Evolutionary conservation across 2,797 vertebrate species (phyloP), one percentile per base, ranked within the genome.

Genomic region (Falco columbarius): DNA sequence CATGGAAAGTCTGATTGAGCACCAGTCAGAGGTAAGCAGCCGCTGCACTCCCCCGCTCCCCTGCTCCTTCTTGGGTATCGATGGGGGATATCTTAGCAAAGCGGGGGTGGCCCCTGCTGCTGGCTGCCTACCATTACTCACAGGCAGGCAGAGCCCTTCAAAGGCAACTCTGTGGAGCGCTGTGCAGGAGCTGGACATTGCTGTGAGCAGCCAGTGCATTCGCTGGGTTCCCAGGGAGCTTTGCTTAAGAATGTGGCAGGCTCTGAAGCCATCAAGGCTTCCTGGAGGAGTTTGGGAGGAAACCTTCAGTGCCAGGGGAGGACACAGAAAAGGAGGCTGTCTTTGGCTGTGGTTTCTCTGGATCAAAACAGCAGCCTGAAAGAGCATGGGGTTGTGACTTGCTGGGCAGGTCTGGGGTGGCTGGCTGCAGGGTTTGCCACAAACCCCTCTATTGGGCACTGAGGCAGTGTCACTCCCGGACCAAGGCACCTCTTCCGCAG

Each of bases 1-100:
- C 65, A 99, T 99, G 99, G 99, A 99, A 68, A 97, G 97, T 59
- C 89, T 98, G 63, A 98, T 98, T 19, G 98, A 98, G 92, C 96
- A 96, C 95, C 98, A 98, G 71, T 95, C 96, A 55, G 98, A 99
- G 97, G 99, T 99, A 97, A 99, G 98, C 66, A 84, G 90, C 42
- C 1, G 5, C 71, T 97, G 67, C 8, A 12, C 46, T 47, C 72
- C 44, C 9, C 61, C 9, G 27, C 38, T 70, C 59, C 63, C 12
- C 38, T 0, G 1, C 11, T 73, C 42, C 26, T 70, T 66, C 29
- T 46, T 32, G 62, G 40, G 49, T 66, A 20, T 32, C 32, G 29
- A 29, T 63, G 55, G 23, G 47, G 58, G n/a, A 52, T 38, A 52
- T 7, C 24, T 62, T 23, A 59, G 72, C 27, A 27, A 80, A 90